Base-by-base conservation (phyloP, 2,113 vertebrate genomes). In the Nycticebus coucang region DNA sequence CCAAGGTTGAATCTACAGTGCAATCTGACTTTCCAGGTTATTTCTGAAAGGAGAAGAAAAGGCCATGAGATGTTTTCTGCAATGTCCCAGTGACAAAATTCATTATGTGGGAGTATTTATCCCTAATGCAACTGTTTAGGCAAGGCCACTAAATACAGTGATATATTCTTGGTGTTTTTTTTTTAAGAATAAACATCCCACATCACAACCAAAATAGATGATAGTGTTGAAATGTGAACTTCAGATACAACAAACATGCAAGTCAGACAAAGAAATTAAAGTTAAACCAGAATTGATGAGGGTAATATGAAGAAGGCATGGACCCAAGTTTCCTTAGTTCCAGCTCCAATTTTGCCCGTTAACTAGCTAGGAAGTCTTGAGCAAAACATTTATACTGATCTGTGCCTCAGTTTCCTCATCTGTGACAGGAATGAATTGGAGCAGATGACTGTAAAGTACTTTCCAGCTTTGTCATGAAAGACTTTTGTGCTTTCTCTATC, bases 181-280 rank as follows among this genome's bases (percentile, higher is more conserved):
- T 95, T 95, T 89, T 93, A 66, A 94, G 86, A 95, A 94, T 59
- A 89, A 97, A 78, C 5, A 79, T 59, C 13, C 30, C 35, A 96
- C 30, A 94, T 53, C 18, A 28, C 19, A 95, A 62, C 7, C 35
- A 68, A 85, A n/a, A 35, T 74, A 45, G 19, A 7, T 59, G 89
- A 68, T 9, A 64, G 57, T 7, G 53, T 89, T 90, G 17, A 95
- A 94, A 86, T 53, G 26, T 94, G 59, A 95, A 50, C 7, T 93
- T 86, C 75, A 93, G 72, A 80, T 92, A 84, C 89, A 88, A 53
- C 18, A 91, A 87, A 77, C 17, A 53, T 59, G 53, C 2, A 53
- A 64, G 4, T 64, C 45, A 92, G 83, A 41, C 4, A 87, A 69
- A 78, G 87, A 87, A 60, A 12, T 69, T 37, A 17, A 57, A 78